Base-by-base conservation (phyloP, 2,113 vertebrate genomes). In the Salvator merianae region DNA sequence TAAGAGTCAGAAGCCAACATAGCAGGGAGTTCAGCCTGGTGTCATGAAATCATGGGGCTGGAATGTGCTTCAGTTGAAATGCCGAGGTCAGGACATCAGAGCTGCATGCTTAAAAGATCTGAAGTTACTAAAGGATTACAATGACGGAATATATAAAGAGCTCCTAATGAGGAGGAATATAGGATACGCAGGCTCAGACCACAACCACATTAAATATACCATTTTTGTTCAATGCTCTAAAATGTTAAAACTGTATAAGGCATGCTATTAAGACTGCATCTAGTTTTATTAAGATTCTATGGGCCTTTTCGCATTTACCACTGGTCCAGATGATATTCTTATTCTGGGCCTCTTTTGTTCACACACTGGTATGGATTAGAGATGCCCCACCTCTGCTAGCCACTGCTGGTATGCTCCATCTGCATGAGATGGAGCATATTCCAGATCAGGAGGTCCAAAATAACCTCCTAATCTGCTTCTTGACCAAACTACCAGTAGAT, bases 1-100 rank as follows among this genome's bases (percentile, higher is more conserved):
- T 85, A 91, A 87, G 92, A 94, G 93, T 86, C 94, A 93, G 95
- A 89, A 82, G 95, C 95, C 86, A 88, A 95, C 93, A 90, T 59
- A 91, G 81, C 93, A 93, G 96, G 94, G 94, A 95, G 92, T 91
- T 79, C 73, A 28, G 92, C 93, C 90, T 90, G 91, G 93, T 93
- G 93, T 93, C 91, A 92, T 96, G 95, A 96, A 93, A 95, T 96
- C 96, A 96, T 81, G 6, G 83, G 87, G 87, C 88, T 95, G 96
- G 95, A 97, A 97, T 96, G 95, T 79, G 87, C 88, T 91, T 93
- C 90, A 87, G 16, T 43, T 88, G 87, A 80, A 88, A 87, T 91
- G 88, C 36, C 88, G 94, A 93, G 88, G 91, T 91, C 89, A 93
- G 91, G 91, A 88, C 82, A 91, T 91, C 70, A 88, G 90, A 94